These are phyloP conservation scores for Drosophila nasuta DNA, from an alignment of 1,140 invertebrate species.

Conservation along the genomic window DNA sequence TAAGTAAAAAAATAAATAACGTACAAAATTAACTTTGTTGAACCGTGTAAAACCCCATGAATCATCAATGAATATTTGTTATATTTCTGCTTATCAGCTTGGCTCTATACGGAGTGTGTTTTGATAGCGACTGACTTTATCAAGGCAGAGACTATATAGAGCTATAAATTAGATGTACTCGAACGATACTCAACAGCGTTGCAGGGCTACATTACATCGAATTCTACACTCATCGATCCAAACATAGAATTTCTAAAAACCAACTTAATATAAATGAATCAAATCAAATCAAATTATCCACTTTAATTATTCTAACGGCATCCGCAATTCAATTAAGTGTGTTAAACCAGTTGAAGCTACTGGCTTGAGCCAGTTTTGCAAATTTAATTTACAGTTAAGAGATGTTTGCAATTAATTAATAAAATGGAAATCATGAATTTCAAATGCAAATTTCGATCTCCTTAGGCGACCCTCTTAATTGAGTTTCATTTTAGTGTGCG, in stretches of 20 bases:
- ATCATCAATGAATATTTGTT: constrained; percentile 54
- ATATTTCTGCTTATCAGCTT: constrained; percentile 59
- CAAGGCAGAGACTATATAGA: constrained; percentile 27
- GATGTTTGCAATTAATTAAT: not conserved
- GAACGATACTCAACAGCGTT: not conserved
- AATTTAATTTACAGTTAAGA: not conserved
- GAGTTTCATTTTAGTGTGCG: not conserved
- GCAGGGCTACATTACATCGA: not conserved
- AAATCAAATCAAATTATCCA: no score
- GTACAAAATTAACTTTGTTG: constrained; percentile 14
- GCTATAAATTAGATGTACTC: constrained; percentile 43
- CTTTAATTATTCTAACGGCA: no score
- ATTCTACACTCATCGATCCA: not conserved
- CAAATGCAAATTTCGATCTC: not conserved
- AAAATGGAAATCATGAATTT: not conserved
- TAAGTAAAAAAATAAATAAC: no score
- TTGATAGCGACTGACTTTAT: constrained; percentile 60
- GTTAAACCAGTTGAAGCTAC: not conserved
- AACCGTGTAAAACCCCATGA: constrained; percentile 34
- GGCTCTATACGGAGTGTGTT: constrained; percentile 35
- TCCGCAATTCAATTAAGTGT: not conserved
- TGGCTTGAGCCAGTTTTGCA: not conserved
- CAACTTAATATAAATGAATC: not conserved
- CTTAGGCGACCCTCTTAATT: not conserved
- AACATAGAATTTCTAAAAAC: not conserved